Conservation (phyloP, 2,888 invertebrate genomes). For the Nyleta sp. region DNA sequence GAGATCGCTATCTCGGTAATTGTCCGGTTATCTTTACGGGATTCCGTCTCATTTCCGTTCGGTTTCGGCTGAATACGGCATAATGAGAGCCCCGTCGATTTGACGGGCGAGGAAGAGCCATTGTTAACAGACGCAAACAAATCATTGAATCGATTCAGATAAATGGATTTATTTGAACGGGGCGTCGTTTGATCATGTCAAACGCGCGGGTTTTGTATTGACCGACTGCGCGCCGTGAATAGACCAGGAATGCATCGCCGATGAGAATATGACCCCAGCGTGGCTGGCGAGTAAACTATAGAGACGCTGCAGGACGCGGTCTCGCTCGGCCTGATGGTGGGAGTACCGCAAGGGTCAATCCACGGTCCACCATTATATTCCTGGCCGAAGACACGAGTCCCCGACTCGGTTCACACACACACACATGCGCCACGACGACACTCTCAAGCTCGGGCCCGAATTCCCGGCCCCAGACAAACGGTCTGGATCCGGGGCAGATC, state of each 20-base stretch:
- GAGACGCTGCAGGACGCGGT: conserved; percentile 50
- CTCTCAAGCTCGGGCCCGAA: conserved; percentile 32
- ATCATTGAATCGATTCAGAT: conserved; percentile 39
- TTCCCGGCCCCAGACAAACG: conserved; percentile 39
- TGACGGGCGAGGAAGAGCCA: neutral
- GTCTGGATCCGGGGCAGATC: conserved; percentile 22
- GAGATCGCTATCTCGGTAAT: neutral
- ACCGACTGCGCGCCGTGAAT: conserved; percentile 52
- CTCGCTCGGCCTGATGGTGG: conserved; percentile 71
- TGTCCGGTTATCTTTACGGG: conserved; percentile 15
- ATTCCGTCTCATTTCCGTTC: conserved; percentile 27
- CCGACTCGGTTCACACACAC: conserved; percentile 55
- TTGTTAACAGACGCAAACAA: conserved; percentile 53
- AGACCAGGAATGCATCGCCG: conserved; percentile 71
- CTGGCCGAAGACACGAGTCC: conserved; percentile 59
- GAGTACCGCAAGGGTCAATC: conserved; percentile 82
- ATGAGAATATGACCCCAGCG: conserved; percentile 80
- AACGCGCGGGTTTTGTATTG: conserved; percentile 54
- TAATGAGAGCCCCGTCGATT: conserved; percentile 25
- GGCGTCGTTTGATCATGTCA: conserved; percentile 51
- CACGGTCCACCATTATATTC: conserved; percentile 76
- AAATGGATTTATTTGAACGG: conserved; percentile 55
- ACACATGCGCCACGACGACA: conserved; percentile 44
- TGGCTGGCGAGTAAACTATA: conserved; percentile 62
- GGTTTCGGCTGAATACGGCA: conserved; percentile 23